Percentiles rank a stretch among this genome's conserved stretches.
Conservation (phyloP, 2,113 vertebrate species). For the Corynorhinus townsendii region DNA sequence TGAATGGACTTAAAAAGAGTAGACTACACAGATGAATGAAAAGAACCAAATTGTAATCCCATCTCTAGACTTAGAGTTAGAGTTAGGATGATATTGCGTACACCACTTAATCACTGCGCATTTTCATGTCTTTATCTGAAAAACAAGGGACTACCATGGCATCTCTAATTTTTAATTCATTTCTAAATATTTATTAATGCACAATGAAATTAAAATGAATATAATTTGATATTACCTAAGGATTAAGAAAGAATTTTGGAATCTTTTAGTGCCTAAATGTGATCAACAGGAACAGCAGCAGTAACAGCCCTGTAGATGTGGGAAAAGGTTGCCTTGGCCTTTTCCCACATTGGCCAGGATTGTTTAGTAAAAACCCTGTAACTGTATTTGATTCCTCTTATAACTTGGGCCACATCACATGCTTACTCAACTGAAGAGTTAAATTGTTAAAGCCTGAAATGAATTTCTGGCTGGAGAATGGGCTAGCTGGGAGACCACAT, state of each 20-base stretch:
- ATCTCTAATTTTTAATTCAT: not conserved
- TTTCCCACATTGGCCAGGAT: too few relatives aligned
- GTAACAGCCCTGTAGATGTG: not conserved
- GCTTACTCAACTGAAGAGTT: not conserved
- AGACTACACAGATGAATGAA: not conserved
- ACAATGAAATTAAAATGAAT: not conserved
- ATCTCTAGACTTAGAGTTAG: not conserved
- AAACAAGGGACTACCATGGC: not conserved
- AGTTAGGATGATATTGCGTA: not conserved
- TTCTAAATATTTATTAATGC: constrained; percentile 26
- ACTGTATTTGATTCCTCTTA: not conserved
- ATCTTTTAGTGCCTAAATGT: not conserved
- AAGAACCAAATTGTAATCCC: not conserved
- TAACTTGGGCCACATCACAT: not conserved
- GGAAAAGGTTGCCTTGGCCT: not conserved
- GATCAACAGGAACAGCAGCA: not conserved
- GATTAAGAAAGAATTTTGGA: not conserved
- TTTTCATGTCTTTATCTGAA: constrained; percentile 32
- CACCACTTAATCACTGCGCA: not conserved
- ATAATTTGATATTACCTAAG: not conserved
- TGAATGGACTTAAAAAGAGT: not conserved
- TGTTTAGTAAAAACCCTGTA: not conserved
- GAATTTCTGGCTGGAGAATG: not conserved
- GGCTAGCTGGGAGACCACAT: not conserved
- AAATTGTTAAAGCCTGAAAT: not conserved